Base-by-base conservation (phyloP, 92 coral and sea anemone species). In the Montipora capitata region DNA sequence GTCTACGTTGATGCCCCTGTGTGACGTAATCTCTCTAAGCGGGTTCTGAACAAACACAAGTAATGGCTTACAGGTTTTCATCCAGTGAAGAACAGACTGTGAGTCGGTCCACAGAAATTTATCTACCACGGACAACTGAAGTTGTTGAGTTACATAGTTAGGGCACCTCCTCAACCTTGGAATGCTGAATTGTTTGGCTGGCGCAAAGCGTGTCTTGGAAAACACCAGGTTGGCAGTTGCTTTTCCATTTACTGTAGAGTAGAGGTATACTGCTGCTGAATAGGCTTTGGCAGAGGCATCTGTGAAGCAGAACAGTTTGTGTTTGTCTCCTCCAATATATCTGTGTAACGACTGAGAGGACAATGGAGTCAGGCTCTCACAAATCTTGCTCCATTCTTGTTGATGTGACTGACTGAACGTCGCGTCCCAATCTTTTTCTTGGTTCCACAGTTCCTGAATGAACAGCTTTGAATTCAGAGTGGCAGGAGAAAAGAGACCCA, bases 141-240 rank as follows among this genome's bases (percentile, higher is more conserved):
- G 74, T 42, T 80, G 76, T 18, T 69, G 42, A 66, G 61, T 69
- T 64, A 64, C 84, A 65, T 48, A 80, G 45, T n/a, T 80, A 9
- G 66, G 64, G 78, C 78, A 74, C 8, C 78, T 74, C 1, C 67
- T 49, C 66, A 81, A 16, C 12, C 77, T 81, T 67, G 77, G 10
- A 45, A 45, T 45, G 52, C 7, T 45, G 52, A 45, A 0, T 45
- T 45, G 52, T 45, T 45, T 45, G 27, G 2, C 43, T 44, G 85
- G 61, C 27, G 27, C 27, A 20, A 0, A 20, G 27, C 1, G 27
- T 20, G 27, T 1, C 57, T 81, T 81, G 7, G 85, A 81, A 14
- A 81, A 68, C 42, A 81, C 85, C 76, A 81, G 85, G 76, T 80
- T 68, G 7, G 65, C 85, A 66, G 7, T 66, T 11, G 63, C 58